Conservation (phyloP, 2,888 invertebrate species). For the Prosopocoilus inquinatus region DNA sequence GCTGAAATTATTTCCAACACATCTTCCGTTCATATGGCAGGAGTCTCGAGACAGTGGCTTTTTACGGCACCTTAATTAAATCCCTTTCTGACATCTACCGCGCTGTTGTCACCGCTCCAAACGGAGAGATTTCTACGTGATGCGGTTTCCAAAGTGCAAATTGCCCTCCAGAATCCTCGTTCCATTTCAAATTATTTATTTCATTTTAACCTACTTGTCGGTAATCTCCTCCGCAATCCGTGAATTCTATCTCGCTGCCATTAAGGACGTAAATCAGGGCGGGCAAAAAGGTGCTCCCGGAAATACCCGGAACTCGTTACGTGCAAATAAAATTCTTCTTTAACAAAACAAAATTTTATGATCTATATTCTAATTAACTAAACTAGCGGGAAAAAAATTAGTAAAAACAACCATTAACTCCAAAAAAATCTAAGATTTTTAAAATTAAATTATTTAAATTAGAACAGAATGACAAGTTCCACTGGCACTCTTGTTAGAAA, state of each 20-base stretch:
- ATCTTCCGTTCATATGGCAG: conserved; percentile 15
- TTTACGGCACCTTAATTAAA: conserved; percentile 53
- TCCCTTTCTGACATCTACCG: conserved; percentile 53
- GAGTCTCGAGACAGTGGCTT: conserved; percentile 36
- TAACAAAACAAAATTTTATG: too few species aligned
- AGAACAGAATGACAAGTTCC: too few species aligned
- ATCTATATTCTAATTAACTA: too few species aligned
- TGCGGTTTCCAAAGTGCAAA: conserved; percentile 51
- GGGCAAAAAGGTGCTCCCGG: not conserved
- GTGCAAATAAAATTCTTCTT: not conserved
- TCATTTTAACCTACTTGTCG: conserved; percentile 41
- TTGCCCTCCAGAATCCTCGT: conserved; percentile 41
- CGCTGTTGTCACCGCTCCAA: conserved; percentile 50
- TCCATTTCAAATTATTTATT: conserved; percentile 44
- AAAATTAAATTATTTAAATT: too few species aligned
- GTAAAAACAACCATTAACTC: too few species aligned
- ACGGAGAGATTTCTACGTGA: conserved; percentile 53
- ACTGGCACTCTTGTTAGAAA: too few species aligned
- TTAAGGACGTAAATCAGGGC: not conserved
- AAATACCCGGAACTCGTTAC: not conserved
- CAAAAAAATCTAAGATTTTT: too few species aligned
- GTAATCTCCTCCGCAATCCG: conserved; percentile 14
- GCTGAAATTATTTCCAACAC: conserved; percentile 10
- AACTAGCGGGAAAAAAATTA: too few species aligned
- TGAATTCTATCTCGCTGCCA: not conserved